Evolutionary conservation across 2,888 invertebrate species (phyloP).

Genomic region (Oligia strigilis): DNA sequence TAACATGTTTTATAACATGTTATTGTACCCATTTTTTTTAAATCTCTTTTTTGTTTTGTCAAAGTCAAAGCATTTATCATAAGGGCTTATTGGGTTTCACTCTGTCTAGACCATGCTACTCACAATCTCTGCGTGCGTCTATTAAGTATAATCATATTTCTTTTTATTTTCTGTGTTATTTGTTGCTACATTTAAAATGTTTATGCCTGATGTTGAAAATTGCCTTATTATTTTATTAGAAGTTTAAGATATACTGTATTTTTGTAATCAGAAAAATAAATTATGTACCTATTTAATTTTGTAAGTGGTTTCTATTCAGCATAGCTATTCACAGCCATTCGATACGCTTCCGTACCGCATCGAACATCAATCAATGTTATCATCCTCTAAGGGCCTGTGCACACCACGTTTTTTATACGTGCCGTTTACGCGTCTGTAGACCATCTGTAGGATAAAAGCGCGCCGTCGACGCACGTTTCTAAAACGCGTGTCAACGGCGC

Average conservation of each 20-base stretch:
- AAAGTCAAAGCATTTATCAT: neutral
- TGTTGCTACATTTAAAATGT: neutral
- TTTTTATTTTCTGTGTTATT: conserved; percentile 10
- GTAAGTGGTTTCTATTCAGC: conserved; percentile 20
- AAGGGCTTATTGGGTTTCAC: neutral
- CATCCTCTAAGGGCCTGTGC: neutral
- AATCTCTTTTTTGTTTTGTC: too few species aligned
- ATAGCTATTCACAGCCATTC: neutral
- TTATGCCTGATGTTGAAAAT: neutral
- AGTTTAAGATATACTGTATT: conserved; percentile 30
- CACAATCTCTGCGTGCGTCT: neutral
- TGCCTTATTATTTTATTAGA: conserved; percentile 3
- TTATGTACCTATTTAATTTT: neutral
- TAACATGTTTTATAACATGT: too few species aligned
- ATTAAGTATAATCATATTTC: neutral
- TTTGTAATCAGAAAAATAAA: conserved; percentile 36
- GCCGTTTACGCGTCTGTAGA: too few species aligned
- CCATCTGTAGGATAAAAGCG: too few species aligned
- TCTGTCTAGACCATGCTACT: neutral
- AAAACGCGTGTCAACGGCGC: too few species aligned
- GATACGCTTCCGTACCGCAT: neutral
- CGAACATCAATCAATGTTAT: too few species aligned
- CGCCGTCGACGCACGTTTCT: too few species aligned
- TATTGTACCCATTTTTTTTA: too few species aligned
- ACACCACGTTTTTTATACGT: too few species aligned